Evolutionary conservation across 1,140 invertebrate genomes (phyloP).

Genomic region (Zaprionus vittiger): DNA sequence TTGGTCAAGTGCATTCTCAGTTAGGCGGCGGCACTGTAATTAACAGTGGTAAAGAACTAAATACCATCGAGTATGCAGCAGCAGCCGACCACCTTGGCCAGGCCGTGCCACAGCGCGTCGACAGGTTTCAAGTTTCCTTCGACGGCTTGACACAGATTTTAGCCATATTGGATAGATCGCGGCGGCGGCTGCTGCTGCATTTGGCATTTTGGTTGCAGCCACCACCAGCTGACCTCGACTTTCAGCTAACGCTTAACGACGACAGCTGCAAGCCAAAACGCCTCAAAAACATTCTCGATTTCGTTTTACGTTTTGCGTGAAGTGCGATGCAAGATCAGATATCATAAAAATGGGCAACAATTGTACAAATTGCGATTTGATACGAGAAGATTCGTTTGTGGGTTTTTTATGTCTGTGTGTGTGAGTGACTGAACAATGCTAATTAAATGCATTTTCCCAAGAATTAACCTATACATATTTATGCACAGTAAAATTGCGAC

Average conservation of each 20-base stretch:
- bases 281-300: conserved; percentile 37
- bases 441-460: conserved; percentile 41
- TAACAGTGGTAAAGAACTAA: conserved; percentile 65
- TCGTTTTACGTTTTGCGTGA: conserved; percentile 1
- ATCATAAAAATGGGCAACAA: conserved; percentile 6
- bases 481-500: neutral
- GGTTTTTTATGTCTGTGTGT: neutral
- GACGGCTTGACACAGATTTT: conserved; percentile 71
- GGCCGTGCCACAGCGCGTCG: conserved; percentile 49
- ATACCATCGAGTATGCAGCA: conserved; percentile 45
- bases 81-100: conserved; percentile 42
- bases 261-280: conserved; percentile 43
- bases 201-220: conserved; percentile 70
- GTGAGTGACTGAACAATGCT: conserved; percentile 3
- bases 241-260: conserved; percentile 50
- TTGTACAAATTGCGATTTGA: conserved; percentile 11
- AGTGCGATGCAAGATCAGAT: conserved; percentile 1
- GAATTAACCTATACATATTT: neutral
- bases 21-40: conserved; percentile 32
- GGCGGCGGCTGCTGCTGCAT: conserved; percentile 58
- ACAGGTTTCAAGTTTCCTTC: conserved; percentile 75
- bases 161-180: conserved; percentile 59
- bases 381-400: neutral
- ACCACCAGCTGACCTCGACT: conserved; percentile 74
- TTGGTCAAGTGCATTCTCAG: conserved; percentile 68